phyloP scores from a whole-genome alignment of 2,113 vertebrate species.

The Stomatorhinus ivindoensis region DNA sequence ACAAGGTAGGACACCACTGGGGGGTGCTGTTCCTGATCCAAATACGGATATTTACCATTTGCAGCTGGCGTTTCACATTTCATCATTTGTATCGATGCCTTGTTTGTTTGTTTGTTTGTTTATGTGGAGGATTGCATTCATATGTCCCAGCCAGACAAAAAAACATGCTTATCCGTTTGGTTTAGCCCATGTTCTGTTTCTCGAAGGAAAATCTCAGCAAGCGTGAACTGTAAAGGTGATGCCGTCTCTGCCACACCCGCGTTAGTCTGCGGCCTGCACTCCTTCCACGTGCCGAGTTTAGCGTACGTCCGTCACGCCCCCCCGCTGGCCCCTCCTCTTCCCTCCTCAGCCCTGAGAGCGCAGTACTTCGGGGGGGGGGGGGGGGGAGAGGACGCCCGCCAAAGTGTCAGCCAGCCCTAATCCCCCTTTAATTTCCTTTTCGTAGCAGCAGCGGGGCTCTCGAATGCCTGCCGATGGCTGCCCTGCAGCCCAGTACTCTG shows the following conservation, averaged over 20 bases:
- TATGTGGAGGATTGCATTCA: not conserved
- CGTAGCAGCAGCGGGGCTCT: conserved; percentile 66
- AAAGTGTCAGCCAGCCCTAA: conserved; percentile 35
- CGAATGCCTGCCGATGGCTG: conserved; percentile 69
- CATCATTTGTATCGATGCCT: not conserved
- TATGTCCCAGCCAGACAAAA: not conserved
- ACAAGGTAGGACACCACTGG: conserved; percentile 60
- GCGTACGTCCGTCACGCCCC: not conserved
- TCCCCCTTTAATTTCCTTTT: conserved; percentile 82
- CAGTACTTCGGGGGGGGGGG: not conserved
- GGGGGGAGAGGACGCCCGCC: conserved; percentile 6
- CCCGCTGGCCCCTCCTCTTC: not conserved
- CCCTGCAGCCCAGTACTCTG: conserved; percentile 70
- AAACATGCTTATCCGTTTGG: not conserved
- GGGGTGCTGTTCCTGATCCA: not conserved
- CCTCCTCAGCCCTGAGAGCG: conserved; percentile 1
- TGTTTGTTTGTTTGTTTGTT: not conserved
- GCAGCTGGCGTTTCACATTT: not conserved
- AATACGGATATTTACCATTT: not conserved
- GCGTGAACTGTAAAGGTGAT: not conserved
- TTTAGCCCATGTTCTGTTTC: not conserved
- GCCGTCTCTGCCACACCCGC: not conserved
- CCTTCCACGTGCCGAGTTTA: not conserved
- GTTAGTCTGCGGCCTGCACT: not conserved
- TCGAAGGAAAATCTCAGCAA: not conserved